Percentiles rank a stretch among this genome's conserved stretches.
Conservation (phyloP, 2,888 invertebrate species). For the Sisyra terminalis region DNA sequence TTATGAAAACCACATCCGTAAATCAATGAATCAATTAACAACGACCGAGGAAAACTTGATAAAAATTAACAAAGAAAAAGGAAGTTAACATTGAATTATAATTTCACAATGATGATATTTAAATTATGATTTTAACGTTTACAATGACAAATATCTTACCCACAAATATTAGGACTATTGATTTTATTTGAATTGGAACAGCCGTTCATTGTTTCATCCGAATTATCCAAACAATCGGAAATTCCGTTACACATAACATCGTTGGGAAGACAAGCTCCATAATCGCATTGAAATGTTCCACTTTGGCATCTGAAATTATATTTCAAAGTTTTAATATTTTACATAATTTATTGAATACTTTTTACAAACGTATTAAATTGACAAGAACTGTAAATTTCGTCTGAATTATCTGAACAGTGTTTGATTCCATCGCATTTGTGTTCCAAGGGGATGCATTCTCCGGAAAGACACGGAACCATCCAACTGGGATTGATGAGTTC, state of each 20-base stretch:
- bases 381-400: neutral
- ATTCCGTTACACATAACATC: slow-evolving; percentile 33
- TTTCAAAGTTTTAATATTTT: too few species aligned
- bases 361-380: neutral
- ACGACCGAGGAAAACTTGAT: too few species aligned
- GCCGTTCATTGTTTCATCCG: slow-evolving; percentile 28
- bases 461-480: neutral
- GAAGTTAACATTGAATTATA: too few species aligned
- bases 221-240: slow-evolving; percentile 27
- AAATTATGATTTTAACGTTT: too few species aligned
- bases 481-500: neutral
- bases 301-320: neutral
- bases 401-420: slow-evolving; percentile 4
- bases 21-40: too few species aligned
- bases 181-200: too few species aligned
- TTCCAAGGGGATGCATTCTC: slow-evolving; percentile 8
- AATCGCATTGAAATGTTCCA: slow-evolving; percentile 34
- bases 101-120: too few species aligned
- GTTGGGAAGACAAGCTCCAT: slow-evolving; percentile 43
- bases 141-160: too few species aligned
- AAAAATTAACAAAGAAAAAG: too few species aligned
- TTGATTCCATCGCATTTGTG: slow-evolving; percentile 3
- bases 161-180: too few species aligned
- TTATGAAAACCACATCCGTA: too few species aligned
- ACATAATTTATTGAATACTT: too few species aligned